Evolutionary conservation across 2,113 vertebrate species (phyloP).

Genomic region (Stigmatopora nigra): DNA sequence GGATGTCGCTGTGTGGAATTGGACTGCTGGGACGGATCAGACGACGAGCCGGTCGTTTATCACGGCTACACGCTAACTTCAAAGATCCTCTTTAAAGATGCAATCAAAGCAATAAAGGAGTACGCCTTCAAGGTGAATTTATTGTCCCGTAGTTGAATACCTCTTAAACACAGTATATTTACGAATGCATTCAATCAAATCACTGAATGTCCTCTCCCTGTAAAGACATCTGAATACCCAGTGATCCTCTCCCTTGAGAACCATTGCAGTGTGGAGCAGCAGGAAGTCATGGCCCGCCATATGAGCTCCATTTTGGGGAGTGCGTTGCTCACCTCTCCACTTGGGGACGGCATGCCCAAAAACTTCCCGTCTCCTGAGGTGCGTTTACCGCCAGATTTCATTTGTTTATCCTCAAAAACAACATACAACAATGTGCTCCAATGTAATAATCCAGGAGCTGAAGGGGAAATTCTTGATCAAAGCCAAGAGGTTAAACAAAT

Average conservation of each 20-base stretch:
- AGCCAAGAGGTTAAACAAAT: constrained; percentile 84
- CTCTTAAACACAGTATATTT: no score
- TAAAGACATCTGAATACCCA: constrained; percentile 81
- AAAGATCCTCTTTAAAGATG: constrained; percentile 91
- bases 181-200: neutral
- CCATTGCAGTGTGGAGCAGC: constrained; percentile 88
- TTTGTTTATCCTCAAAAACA: neutral
- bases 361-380: constrained; percentile 90
- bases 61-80: constrained; percentile 95
- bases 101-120: constrained; percentile 83
- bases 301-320: constrained; percentile 79
- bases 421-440: neutral
- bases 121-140: constrained; percentile 87
- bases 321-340: constrained; percentile 75
- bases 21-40: constrained; percentile 91
- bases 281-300: constrained; percentile 82
- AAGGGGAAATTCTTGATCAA: constrained; percentile 91
- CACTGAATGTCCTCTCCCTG: neutral
- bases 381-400: neutral
- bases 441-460: constrained; percentile 71
- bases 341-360: constrained; percentile 71
- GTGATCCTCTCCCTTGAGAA: constrained; percentile 96
- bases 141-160: no score
- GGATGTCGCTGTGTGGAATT: constrained; percentile 94
- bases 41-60: constrained; percentile 86